Conservation (phyloP, 2,797 vertebrate genomes). For the Microchirus variegatus region DNA sequence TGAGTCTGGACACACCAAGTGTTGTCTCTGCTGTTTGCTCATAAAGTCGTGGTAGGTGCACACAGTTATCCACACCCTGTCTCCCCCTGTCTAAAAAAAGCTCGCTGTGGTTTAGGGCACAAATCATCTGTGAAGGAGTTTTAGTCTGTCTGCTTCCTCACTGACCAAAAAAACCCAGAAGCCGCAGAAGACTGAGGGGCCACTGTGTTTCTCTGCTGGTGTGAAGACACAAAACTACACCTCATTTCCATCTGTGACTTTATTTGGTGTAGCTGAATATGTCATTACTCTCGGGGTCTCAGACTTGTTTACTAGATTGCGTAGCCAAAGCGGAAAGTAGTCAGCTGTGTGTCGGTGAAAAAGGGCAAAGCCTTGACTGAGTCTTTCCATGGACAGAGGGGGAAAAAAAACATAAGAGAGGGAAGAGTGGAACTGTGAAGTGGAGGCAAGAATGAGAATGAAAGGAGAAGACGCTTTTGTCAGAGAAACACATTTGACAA, state of each 20-base stretch:
- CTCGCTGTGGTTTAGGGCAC: constrained; percentile 53
- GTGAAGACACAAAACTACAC: constrained; percentile 19
- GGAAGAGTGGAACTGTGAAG: not conserved
- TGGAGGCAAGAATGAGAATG: not conserved
- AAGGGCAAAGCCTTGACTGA: constrained; percentile 18
- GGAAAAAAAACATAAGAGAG: not conserved
- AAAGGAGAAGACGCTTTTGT: constrained; percentile 1
- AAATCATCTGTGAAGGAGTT: constrained; percentile 42
- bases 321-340: constrained; percentile 13
- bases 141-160: constrained; percentile 29
- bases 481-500: not conserved
- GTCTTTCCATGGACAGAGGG: constrained; percentile 45
- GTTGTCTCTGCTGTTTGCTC: constrained; percentile 49
- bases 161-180: constrained; percentile 23
- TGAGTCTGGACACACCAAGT: constrained; percentile 22
- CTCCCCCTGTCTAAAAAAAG: constrained; percentile 68
- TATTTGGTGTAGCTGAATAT: constrained; percentile 2
- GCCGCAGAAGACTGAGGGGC: constrained; percentile 39
- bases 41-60: constrained; percentile 45
- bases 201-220: constrained; percentile 33
- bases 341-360: constrained; percentile 8
- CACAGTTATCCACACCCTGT: constrained; percentile 70
- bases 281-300: constrained; percentile 1
- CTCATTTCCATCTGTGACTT: constrained; percentile 3
- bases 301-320: constrained; percentile 14